Percentiles rank a stretch among this genome's conserved stretches.
Conservation (phyloP, 1,140 invertebrate species). For the Brachionus asplanchnoidis region DNA sequence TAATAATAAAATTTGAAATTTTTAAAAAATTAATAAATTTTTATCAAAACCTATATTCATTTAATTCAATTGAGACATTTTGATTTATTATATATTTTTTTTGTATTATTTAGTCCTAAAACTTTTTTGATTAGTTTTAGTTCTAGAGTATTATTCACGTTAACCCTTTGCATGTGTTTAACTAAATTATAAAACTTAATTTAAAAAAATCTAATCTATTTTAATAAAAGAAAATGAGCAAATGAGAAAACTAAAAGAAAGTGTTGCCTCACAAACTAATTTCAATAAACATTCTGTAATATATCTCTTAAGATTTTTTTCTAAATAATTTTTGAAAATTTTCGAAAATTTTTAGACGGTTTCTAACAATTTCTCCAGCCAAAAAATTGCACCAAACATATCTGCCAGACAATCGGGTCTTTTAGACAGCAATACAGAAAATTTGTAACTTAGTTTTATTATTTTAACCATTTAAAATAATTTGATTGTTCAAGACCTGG, state of each 20-base stretch:
- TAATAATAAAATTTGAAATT: background rate
- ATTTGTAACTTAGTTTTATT: background rate
- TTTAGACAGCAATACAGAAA: background rate
- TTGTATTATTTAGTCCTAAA: background rate
- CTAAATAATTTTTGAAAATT: background rate
- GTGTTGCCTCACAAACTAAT: background rate
- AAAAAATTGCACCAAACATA: background rate
- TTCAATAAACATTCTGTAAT: background rate
- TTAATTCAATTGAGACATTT: background rate
- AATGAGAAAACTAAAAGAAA: background rate
- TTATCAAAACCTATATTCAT: background rate
- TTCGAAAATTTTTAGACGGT: background rate
- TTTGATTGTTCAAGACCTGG: background rate
- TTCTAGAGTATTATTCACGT: background rate
- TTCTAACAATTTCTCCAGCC: background rate
- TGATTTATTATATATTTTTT: background rate
- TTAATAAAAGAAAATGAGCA: background rate
- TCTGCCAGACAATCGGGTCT: background rate
- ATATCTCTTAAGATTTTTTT: background rate
- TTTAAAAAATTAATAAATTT: background rate
- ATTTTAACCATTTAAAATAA: background rate
- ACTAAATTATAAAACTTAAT: background rate
- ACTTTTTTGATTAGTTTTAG: background rate
- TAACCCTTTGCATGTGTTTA: constrained; percentile 17
- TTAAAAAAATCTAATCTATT: background rate